These are phyloP conservation scores for Micromys minutus DNA, from an alignment of 2,113 vertebrate species.

Conservation along the genomic window DNA sequence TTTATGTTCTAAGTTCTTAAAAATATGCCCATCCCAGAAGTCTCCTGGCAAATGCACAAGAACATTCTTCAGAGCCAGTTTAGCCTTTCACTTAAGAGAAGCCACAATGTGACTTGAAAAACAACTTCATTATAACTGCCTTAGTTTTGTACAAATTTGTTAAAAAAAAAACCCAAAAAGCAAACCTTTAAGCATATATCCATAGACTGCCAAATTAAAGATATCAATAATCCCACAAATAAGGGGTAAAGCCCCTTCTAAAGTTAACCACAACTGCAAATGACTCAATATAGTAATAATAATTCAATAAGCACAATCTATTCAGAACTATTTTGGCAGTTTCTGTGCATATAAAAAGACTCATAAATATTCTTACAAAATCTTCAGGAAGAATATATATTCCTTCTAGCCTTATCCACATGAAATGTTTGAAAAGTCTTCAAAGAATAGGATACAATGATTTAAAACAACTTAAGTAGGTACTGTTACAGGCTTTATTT, in stretches of 20 bases:
- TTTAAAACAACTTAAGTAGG: conserved; percentile 47
- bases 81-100: conserved; percentile 70
- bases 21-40: conserved; percentile 77
- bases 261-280: conserved; percentile 37
- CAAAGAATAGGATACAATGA: conserved; percentile 48
- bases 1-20: conserved; percentile 78
- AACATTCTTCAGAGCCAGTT: conserved; percentile 75
- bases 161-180: neutral
- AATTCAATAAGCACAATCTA: conserved; percentile 52
- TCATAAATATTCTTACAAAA: conserved; percentile 62
- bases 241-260: conserved; percentile 33
- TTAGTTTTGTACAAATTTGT: conserved; percentile 56
- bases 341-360: conserved; percentile 59
- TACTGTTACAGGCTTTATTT: conserved; percentile 45
- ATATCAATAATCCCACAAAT: conserved; percentile 63
- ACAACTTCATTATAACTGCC: conserved; percentile 61
- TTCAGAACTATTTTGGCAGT: conserved; percentile 58
- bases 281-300: conserved; percentile 60
- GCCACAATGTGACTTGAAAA: conserved; percentile 69
- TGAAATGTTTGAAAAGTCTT: conserved; percentile 67
- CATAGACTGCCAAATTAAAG: conserved; percentile 49
- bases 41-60: conserved; percentile 69
- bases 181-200: conserved; percentile 7
- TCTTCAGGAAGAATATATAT: conserved; percentile 51
- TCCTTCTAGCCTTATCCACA: conserved; percentile 32